phyloP scores from a whole-genome alignment of 2,888 invertebrate genomes.

The Asteroscopus sphinx region DNA sequence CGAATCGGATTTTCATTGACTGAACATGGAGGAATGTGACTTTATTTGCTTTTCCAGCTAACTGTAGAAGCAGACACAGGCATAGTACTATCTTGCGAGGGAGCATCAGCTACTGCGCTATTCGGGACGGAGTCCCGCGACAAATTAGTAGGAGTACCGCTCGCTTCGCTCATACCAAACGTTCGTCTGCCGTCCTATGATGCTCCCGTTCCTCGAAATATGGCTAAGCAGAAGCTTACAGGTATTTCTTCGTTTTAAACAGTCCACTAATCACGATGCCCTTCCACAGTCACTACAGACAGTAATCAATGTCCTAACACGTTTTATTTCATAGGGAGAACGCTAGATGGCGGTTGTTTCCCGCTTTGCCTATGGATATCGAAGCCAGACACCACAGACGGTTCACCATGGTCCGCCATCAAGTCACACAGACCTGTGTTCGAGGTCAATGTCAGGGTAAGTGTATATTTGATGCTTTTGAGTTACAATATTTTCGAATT shows the following conservation, averaged over 20 bases:
- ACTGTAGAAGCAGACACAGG: conserved; percentile 83
- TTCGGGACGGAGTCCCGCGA: conserved; percentile 88
- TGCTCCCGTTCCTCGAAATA: conserved; percentile 75
- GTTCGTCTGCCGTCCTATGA: conserved; percentile 83
- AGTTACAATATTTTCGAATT: too few relatives aligned
- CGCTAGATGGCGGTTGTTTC: conserved; percentile 91
- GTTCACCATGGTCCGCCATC: conserved; percentile 70
- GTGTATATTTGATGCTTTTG: too few relatives aligned
- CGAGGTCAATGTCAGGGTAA: conserved; percentile 83
- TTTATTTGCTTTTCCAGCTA: conserved; percentile 64
- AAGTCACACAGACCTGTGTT: conserved; percentile 72
- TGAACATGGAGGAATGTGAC: too few relatives aligned
- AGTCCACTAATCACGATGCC: too few relatives aligned
- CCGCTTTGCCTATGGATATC: conserved; percentile 90
- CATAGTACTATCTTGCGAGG: conserved; percentile 74
- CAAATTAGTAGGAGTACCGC: conserved; percentile 84
- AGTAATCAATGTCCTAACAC: background rate
- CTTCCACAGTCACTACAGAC: too few relatives aligned
- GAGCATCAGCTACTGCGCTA: conserved; percentile 83
- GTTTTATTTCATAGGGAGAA: conserved; percentile 78
- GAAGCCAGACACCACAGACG: conserved; percentile 71
- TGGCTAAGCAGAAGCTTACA: conserved; percentile 91
- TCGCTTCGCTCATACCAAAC: conserved; percentile 86
- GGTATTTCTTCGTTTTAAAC: conserved; percentile 69
- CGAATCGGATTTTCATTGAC: too few relatives aligned